phyloP scores from a whole-genome alignment of 2,797 vertebrate species.

The Alosa sapidissima region DNA sequence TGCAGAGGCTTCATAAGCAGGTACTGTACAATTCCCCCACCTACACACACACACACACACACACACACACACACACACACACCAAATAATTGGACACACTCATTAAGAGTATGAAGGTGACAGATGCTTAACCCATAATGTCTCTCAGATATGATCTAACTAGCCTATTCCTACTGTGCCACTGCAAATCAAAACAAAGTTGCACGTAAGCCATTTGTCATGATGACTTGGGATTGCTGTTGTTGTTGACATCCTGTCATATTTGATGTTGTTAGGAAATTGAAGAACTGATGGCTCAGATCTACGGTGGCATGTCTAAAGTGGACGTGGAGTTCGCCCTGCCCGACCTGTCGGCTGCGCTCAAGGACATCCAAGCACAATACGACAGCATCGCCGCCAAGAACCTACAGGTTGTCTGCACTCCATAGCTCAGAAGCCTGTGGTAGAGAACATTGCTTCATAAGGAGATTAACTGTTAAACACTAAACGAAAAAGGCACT shows the following conservation, averaged over 20 bases:
- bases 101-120: too few relatives aligned
- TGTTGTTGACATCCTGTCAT: not conserved
- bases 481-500: not conserved
- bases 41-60: not conserved
- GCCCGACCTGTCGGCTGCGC: constrained; percentile 78
- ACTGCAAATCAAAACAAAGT: too few relatives aligned
- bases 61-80: not conserved
- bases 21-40: constrained; percentile 54
- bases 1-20: constrained; percentile 69
- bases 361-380: constrained; percentile 80
- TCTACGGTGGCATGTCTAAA: constrained; percentile 66
- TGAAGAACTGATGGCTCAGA: constrained; percentile 77
- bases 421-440: not conserved
- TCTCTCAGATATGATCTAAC: not conserved
- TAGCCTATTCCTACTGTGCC: too few relatives aligned
- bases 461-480: not conserved
- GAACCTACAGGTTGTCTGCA: constrained; percentile 79
- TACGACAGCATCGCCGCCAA: constrained; percentile 82
- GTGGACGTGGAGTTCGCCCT: constrained; percentile 72
- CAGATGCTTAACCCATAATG: not conserved
- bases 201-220: too few relatives aligned
- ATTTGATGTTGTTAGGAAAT: constrained; percentile 68
- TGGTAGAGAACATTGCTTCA: not conserved
- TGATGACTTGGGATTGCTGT: too few relatives aligned
- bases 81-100: too few relatives aligned